Conservation (phyloP, 2,113 vertebrate species). For the Brachirus orientalis region DNA sequence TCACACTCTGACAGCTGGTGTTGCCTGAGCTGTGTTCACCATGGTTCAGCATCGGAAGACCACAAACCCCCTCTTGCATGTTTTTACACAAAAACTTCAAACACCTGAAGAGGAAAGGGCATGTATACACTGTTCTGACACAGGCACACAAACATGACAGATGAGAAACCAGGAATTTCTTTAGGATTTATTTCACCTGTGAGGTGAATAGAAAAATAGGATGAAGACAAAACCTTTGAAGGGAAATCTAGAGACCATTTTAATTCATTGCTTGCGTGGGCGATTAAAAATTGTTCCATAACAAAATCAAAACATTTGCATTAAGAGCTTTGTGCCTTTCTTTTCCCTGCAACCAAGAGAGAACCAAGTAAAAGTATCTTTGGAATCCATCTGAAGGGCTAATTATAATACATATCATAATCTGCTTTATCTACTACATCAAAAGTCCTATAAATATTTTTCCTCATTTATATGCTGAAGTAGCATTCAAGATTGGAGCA, state of each 20-base stretch:
- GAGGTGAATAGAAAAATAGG: conserved; percentile 86
- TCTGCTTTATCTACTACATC: conserved; percentile 83
- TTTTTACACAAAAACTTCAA: conserved; percentile 41
- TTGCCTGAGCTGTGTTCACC: conserved; percentile 72
- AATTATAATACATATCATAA: conserved; percentile 83
- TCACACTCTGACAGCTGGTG: conserved; percentile 78
- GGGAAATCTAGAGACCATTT: conserved; percentile 84
- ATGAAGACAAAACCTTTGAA: conserved; percentile 83
- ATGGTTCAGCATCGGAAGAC: conserved; percentile 46
- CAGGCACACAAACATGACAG: conserved; percentile 37
- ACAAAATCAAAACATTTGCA: conserved; percentile 81
- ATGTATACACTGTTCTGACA: conserved; percentile 11
- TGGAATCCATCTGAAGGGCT: conserved; percentile 82
- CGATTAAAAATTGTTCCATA: conserved; percentile 62
- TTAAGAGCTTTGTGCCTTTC: conserved; percentile 85
- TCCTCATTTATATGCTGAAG: conserved; percentile 88
- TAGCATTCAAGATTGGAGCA: conserved; percentile 85
- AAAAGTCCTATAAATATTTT: conserved; percentile 86
- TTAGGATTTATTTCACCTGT: conserved; percentile 83
- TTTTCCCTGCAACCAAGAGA: conserved; percentile 84
- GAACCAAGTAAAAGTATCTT: conserved; percentile 83
- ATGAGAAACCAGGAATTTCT: conserved; percentile 60
- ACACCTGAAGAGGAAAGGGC: conserved; percentile 53
- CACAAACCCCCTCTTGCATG: conserved; percentile 12
- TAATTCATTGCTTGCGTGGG: conserved; percentile 82